phyloP scores from a whole-genome alignment of 1,140 invertebrate species.

The Matsumurasca onukii region DNA sequence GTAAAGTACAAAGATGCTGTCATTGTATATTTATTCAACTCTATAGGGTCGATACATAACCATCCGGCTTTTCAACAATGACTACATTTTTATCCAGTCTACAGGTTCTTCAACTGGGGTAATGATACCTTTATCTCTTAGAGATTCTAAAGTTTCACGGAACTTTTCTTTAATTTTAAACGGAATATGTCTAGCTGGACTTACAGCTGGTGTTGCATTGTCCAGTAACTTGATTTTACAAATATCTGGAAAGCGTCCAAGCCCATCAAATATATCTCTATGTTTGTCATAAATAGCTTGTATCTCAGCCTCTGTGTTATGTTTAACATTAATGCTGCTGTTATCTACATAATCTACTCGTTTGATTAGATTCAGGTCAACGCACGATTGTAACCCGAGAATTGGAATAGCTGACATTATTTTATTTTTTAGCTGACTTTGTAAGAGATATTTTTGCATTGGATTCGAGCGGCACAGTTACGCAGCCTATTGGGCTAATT shows the following conservation, averaged over 20 bases:
- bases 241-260: neutral
- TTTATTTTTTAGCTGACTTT: neutral
- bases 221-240: neutral
- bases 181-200: neutral
- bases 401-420: neutral
- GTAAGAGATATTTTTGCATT: neutral
- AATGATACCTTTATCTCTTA: neutral
- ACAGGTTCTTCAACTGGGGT: neutral
- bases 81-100: neutral
- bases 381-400: neutral
- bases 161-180: neutral
- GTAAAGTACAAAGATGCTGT: too few relatives aligned
- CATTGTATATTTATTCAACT: constrained; percentile 7
- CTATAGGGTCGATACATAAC: neutral
- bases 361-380: constrained; percentile 3
- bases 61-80: neutral
- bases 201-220: neutral
- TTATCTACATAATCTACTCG: neutral
- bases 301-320: neutral
- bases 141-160: neutral
- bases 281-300: neutral
- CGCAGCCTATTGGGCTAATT: too few relatives aligned
- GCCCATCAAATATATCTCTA: neutral
- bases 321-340: neutral
- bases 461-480: neutral